These are phyloP conservation scores for Salvelinus namaycush DNA, from an alignment of 2,113 vertebrate genomes.

Conservation along the genomic window DNA sequence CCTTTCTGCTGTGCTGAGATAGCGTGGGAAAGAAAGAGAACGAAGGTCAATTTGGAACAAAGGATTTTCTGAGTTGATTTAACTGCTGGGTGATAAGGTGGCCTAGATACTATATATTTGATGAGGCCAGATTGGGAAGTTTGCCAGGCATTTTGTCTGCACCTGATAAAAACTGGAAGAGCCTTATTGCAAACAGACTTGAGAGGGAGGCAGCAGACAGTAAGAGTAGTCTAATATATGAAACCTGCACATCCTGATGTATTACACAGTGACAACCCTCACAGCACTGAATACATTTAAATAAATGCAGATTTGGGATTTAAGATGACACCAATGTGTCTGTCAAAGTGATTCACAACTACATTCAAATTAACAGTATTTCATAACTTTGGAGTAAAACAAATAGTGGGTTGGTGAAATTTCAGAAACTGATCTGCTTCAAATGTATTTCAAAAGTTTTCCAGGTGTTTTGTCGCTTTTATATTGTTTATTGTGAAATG, in stretches of 20 bases:
- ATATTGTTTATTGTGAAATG: slow-evolving; percentile 21
- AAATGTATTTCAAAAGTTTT: slow-evolving; percentile 35
- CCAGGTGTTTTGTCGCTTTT: slow-evolving; percentile 31
- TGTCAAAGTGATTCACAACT: slow-evolving; percentile 67
- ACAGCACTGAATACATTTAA: slow-evolving; percentile 56
- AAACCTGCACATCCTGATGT: slow-evolving; percentile 53
- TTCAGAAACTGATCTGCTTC: slow-evolving; percentile 12
- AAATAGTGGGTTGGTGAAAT: neutral
- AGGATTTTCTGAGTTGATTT: neutral
- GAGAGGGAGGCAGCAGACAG: slow-evolving; percentile 14
- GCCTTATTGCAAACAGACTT: slow-evolving; percentile 23
- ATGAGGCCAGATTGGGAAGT: neutral
- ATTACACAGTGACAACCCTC: slow-evolving; percentile 65
- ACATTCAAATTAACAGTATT: slow-evolving; percentile 57
- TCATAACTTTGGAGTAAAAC: slow-evolving; percentile 14
- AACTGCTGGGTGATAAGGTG: slow-evolving; percentile 22
- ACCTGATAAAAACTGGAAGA: slow-evolving; percentile 32
- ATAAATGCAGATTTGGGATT: slow-evolving; percentile 70
- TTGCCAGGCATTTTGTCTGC: neutral
- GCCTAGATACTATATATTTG: slow-evolving; percentile 1
- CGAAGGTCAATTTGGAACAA: slow-evolving; percentile 19
- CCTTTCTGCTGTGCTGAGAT: neutral
- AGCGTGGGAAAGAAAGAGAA: neutral
- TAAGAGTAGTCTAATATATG: slow-evolving; percentile 53
- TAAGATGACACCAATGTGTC: slow-evolving; percentile 63